A percentile compares a stretch with the other conserved stretches of the same genome.
These are phyloP conservation scores for Nasalis larvatus DNA, from an alignment of 2,113 vertebrate genomes.

Conservation along the genomic window DNA sequence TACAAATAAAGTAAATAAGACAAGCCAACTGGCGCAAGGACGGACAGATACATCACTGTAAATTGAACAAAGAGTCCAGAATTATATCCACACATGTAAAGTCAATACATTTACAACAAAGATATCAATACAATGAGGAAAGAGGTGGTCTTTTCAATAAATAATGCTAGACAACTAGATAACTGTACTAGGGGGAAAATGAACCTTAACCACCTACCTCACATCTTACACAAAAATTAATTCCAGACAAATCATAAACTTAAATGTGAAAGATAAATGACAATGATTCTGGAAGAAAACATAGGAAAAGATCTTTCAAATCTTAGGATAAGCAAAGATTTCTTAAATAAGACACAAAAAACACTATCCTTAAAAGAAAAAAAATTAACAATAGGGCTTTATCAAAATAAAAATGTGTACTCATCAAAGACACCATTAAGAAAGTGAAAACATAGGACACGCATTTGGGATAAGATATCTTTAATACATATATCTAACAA, in stretches of 20 bases:
- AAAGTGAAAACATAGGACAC: neutral
- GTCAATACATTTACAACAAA: neutral
- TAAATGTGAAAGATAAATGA: neutral
- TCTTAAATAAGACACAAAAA: neutral
- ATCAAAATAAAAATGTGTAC: neutral
- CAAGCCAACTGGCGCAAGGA: neutral
- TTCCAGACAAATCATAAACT: neutral
- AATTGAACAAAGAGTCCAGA: neutral
- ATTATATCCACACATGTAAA: neutral
- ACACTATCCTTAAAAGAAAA: neutral
- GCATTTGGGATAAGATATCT: neutral
- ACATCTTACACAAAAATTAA: neutral
- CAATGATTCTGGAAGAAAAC: neutral
- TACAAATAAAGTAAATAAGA: neutral
- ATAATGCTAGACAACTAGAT: neutral
- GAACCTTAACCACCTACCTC: neutral
- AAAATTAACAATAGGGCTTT: neutral
- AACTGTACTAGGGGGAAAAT: neutral
- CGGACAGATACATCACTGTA: neutral
- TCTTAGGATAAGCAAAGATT: neutral
- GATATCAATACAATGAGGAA: neutral
- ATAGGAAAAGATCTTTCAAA: neutral
- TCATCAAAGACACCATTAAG: neutral
- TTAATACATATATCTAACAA: neutral
- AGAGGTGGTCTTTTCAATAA: neutral